Evolutionary conservation across 2,888 invertebrate genomes (phyloP).

Genomic region (Maniola hyperantus): DNA sequence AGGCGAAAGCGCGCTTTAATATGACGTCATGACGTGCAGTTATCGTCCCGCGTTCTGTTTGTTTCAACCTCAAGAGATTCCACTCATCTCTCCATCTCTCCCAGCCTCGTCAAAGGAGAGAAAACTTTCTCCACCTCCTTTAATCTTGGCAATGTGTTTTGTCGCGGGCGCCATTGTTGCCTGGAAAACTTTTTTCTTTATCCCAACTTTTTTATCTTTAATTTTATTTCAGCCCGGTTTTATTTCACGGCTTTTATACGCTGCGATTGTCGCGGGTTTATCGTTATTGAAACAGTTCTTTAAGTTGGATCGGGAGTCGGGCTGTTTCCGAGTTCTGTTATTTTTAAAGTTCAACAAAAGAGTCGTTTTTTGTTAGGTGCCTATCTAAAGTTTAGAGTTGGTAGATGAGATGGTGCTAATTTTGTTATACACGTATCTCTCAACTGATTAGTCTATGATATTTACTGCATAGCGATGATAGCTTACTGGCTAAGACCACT

Average conservation of each 20-base stretch:
- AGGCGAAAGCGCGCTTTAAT: too few species aligned
- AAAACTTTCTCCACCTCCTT: slow-evolving; percentile 57
- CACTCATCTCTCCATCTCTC: slow-evolving; percentile 48
- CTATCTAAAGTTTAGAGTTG: not conserved
- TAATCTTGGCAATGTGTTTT: slow-evolving; percentile 78
- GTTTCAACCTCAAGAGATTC: slow-evolving; percentile 38
- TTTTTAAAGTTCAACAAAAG: slow-evolving; percentile 24
- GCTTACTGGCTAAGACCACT: too few species aligned
- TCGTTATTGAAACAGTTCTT: slow-evolving; percentile 29
- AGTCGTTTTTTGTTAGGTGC: not conserved
- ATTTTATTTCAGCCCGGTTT: slow-evolving; percentile 72
- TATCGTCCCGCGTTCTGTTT: too few species aligned
- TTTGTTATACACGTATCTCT: too few species aligned
- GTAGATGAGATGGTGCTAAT: too few species aligned
- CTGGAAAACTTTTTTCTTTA: slow-evolving; percentile 63
- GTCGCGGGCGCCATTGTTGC: slow-evolving; percentile 73
- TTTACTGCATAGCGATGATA: too few species aligned
- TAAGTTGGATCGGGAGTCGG: slow-evolving; percentile 4
- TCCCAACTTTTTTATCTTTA: slow-evolving; percentile 61
- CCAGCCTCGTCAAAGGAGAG: slow-evolving; percentile 45
- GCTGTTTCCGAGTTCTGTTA: slow-evolving; percentile 19
- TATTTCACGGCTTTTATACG: slow-evolving; percentile 48
- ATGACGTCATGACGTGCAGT: too few species aligned
- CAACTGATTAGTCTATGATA: too few species aligned
- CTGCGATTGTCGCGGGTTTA: slow-evolving; percentile 46